Evolutionary conservation across 2,888 invertebrate species (phyloP).

Genomic region (Nomada hirtipes): DNA sequence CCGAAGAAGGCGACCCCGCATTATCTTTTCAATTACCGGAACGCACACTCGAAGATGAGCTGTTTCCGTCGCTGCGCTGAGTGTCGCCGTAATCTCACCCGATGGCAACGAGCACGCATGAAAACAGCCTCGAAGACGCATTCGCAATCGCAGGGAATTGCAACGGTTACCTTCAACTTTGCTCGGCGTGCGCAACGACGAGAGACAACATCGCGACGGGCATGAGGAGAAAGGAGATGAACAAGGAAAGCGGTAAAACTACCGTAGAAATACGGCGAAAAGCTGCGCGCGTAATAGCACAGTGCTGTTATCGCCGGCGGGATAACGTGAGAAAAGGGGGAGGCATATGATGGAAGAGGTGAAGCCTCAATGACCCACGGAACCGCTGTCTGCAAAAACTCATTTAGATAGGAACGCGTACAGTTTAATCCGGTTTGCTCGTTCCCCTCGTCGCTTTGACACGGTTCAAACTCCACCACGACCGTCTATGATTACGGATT

Average conservation of each 20-base stretch:
- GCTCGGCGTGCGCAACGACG: not conserved
- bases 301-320: conserved; percentile 34
- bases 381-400: conserved; percentile 73
- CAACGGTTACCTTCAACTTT: conserved; percentile 34
- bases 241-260: not conserved
- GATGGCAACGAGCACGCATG: not conserved
- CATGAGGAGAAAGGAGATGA: not conserved
- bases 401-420: conserved; percentile 63
- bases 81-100: not conserved
- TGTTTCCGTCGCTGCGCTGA: not conserved
- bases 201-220: not conserved
- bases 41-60: not conserved
- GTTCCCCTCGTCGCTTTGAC: conserved; percentile 51
- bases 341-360: conserved; percentile 39
- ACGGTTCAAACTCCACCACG: conserved; percentile 71
- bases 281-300: not conserved
- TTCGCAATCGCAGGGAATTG: not conserved
- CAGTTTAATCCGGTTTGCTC: conserved; percentile 67
- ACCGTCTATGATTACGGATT: conserved; percentile 43
- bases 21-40: conserved; percentile 6
- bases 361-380: conserved; percentile 64
- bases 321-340: conserved; percentile 48
- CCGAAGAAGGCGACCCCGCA: not conserved
- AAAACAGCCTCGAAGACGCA: not conserved
- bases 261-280: conserved; percentile 2